Base-by-base conservation (phyloP, 2,113 vertebrate genomes). In the Peromyscus maniculatus region DNA sequence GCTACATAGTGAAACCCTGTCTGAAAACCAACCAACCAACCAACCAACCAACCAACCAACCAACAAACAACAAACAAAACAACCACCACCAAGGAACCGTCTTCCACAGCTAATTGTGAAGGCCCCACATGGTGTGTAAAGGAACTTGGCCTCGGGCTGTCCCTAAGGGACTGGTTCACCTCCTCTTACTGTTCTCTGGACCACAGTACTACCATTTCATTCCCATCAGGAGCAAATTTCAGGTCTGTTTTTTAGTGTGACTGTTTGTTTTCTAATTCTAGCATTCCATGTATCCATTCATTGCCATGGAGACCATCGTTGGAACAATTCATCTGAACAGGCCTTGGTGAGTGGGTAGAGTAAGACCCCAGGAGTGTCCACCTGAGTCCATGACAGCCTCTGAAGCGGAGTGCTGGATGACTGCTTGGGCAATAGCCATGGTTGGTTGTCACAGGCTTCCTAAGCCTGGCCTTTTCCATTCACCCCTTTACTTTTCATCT, bases 221-320 rank as follows among this genome's bases (percentile, higher is more conserved):
- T 77, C 57, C 57, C n/a, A 36, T 16, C 3, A 33, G 87, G 43
- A 91, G 39, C 66, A 75, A 43, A 95, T 95, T 92, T 89, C 96
- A 93, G 94, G 83, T 87, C 31, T 92, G 89, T 26, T 86, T 84
- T 93, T 86, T 22, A 59, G 80, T 1, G 0, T 33, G 57, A 49
- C 64, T 77, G 39, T 93, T 88, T 75, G 36, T 72, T 59, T 94
- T 74, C 87, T 57, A 28, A 57, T 89, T 62, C 74, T 75, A 87
- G 91, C 55, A 39, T 89, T 91, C 72, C 69, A 39, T 0, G 6
- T 62, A 89, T 87, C 21, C 21, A 78, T 26, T 71, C 0, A 87
- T 95, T 97, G 97, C 91, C 96, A 97, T 79, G 95, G 97, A 93
- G 90, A 98, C 87, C 22, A 43, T 9, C 52, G 31, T 94, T 95